Base-by-base conservation (phyloP, 1,140 invertebrate species). In the Phymastichus coffea region DNA sequence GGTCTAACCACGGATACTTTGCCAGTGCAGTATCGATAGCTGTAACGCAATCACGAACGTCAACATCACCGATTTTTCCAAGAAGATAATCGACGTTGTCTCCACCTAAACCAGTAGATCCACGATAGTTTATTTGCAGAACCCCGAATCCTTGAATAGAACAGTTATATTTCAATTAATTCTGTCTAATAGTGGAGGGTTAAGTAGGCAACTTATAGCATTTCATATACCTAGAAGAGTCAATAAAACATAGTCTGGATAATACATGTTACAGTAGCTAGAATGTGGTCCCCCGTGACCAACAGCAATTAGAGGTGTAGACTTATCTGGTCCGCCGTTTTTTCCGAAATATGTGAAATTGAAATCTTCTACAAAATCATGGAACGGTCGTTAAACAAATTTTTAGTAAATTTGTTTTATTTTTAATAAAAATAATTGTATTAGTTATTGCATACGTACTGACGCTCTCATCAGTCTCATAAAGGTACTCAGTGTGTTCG, bases 281-380 rank as follows among this genome's bases (percentile, higher is more conserved):
- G 81, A 78, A 79, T 96, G 93, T 0, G 93, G 93, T 10, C 94
- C 87, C 56, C 93, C 93, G 79, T 95, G 93, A 14, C 89, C 87
- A 73, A 81, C 83, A 19, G 89, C 80, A 15, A 92, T 81, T 8
- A 90, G 67, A 0, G 88, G 87, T 6, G 81, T 67, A 26, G 73
- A 72, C 52, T 81, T 74, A 46, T 72, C 72, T 4, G 70, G 65
- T 4, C 66, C 71, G 25, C 38, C 66, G 59, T 78, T 72, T 19
- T 85, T 84, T 2, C 84, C 84, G 63, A 86, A 74, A 70, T 87
- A 88, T 43, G 88, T 81, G 4, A 84, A 84, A 51, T 82, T 82
- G 60, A 86, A 87, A 1, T 79, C 72, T 58, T 79, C 85, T 87
- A 70, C 51, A 80, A 80, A 56, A n/a, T 8, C 7, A 44, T n/a